Conservation (phyloP, 1,140 invertebrate genomes). For the Cyclina sinensis region DNA sequence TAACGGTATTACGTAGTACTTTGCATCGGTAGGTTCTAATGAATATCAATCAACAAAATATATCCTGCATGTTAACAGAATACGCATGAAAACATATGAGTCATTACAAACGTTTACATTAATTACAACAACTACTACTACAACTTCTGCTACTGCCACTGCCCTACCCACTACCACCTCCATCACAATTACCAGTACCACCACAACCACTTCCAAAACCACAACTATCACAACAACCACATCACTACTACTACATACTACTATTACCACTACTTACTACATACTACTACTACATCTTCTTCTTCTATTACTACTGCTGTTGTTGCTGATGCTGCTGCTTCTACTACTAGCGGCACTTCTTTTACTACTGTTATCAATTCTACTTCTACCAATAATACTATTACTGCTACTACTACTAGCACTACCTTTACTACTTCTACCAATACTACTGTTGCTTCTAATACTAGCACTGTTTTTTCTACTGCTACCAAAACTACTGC, state of each 20-base stretch:
- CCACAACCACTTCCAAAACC: neutral
- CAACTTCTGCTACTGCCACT: slow-evolving; percentile 1
- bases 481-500: slow-evolving; percentile 9
- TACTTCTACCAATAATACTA: neutral
- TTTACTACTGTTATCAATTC: neutral
- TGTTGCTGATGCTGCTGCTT: slow-evolving; percentile 4
- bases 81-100: too few relatives aligned
- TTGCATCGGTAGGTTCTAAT: too few relatives aligned
- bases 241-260: neutral
- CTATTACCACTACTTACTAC: slow-evolving; percentile 17
- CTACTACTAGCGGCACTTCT: neutral
- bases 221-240: neutral
- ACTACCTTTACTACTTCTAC: slow-evolving; percentile 9
- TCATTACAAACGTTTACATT: too few relatives aligned
- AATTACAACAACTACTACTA: slow-evolving; percentile 6
- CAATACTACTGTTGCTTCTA: neutral
- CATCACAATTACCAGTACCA: neutral
- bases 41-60: too few relatives aligned
- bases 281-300: neutral
- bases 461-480: neutral
- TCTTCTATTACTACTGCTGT: slow-evolving; percentile 1
- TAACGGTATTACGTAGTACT: too few relatives aligned
- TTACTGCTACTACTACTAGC: slow-evolving; percentile 8
- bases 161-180: neutral
- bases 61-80: too few relatives aligned